phyloP scores from a whole-genome alignment of 2,888 invertebrate species.

The Apomyelois bistriatella region DNA sequence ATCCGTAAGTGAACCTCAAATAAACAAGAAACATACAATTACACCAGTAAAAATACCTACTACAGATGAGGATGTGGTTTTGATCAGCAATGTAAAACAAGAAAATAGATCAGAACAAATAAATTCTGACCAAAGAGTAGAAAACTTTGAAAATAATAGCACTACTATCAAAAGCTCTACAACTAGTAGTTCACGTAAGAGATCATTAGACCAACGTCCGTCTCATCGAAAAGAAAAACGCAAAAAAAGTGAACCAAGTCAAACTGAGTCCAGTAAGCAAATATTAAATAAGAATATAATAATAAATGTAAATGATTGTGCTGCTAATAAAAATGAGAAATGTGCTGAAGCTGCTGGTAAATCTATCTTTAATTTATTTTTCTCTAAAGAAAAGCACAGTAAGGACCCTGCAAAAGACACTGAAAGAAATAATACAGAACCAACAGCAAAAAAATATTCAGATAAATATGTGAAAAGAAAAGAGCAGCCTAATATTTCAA shows the following conservation, averaged over 20 bases:
- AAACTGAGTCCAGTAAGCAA: slow-evolving; percentile 33
- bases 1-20: neutral
- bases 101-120: slow-evolving; percentile 28
- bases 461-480: slow-evolving; percentile 69
- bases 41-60: slow-evolving; percentile 18
- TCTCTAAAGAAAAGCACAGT: slow-evolving; percentile 33
- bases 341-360: slow-evolving; percentile 39
- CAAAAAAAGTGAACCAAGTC: slow-evolving; percentile 54
- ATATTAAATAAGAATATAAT: slow-evolving; percentile 39
- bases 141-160: slow-evolving; percentile 30
- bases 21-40: neutral
- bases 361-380: slow-evolving; percentile 44
- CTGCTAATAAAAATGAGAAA: slow-evolving; percentile 41
- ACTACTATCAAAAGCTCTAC: slow-evolving; percentile 32
- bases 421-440: slow-evolving; percentile 31
- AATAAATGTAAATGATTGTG: slow-evolving; percentile 35
- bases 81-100: slow-evolving; percentile 25
- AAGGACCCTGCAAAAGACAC: slow-evolving; percentile 40
- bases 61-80: slow-evolving; percentile 18
- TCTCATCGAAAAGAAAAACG: slow-evolving; percentile 73
- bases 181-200: slow-evolving; percentile 51
- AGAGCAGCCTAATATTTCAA: slow-evolving; percentile 44
- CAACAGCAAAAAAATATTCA: slow-evolving; percentile 47
- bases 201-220: slow-evolving; percentile 62
- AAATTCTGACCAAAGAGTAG: slow-evolving; percentile 30